Evolutionary conservation across 1,140 invertebrate genomes (phyloP), one percentile per base, ranked within the genome.

Genomic region (Drosophila takahashii): DNA sequence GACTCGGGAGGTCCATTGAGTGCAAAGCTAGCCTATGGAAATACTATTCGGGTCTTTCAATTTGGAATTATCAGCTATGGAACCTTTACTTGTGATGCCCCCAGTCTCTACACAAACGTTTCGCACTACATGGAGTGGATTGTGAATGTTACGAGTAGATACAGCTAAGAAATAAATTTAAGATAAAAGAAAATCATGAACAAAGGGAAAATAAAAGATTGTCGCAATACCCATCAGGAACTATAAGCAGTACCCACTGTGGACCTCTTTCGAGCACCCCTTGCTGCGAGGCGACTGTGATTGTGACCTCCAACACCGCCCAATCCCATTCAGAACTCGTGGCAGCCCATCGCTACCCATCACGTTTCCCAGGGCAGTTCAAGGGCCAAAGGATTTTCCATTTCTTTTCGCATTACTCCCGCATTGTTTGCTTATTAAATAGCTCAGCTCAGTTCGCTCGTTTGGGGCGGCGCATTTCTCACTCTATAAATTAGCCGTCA

Each of bases 361-460:
- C 47, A 37, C 41, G 60, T 77, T 41, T 61, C 62, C 64, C 50
- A 48, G 37, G 58, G 58, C 69, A 62, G 42, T 50, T 73, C 32
- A 52, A 73, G 66, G 51, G 53, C 54, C 37, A 71, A 64, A 65
- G 69, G 58, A 74, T 75, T 57, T 64, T 29, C 53, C 61, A 65
- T 76, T 75, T 64, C 59, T 65, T 76, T 76, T 65, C 70, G 52
- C 67, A 75, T 74, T 74, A 53, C 65, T 66, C 61, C 61, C 47
- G 45, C 65, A 76, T 66, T 76, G 71, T 67, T 76, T 67, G 72
- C 72, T 57, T 76, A 76, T 76, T 76, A 67, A 67, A 76, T 66
- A 76, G 61, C 41, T 65, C 32, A 45, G 37, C 9, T 48, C 2
- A 7, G 16, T 15, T 22, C 37, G 16, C n/a, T 22, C 32, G 9